A percentile compares a stretch with the other conserved stretches of the same genome.
Conservation (phyloP, 2,888 invertebrate species). For the Rosalia funebris region DNA sequence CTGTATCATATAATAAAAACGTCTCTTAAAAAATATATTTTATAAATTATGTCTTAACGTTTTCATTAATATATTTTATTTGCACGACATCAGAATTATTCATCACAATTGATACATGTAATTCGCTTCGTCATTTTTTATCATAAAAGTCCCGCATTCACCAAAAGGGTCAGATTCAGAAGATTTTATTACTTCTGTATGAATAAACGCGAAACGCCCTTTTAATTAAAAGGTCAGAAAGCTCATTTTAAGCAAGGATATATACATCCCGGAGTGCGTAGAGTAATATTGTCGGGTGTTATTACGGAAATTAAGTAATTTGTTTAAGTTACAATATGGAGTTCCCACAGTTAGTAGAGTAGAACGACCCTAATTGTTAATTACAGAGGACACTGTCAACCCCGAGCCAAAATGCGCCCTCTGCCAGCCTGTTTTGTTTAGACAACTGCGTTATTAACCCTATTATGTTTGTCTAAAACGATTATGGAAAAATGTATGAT, state of each 20-base stretch:
- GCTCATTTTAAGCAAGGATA: neutral
- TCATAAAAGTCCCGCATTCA: too few relatives aligned
- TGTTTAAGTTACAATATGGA: slow-evolving; percentile 38
- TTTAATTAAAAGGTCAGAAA: slow-evolving; percentile 15
- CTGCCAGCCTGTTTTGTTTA: slow-evolving; percentile 14
- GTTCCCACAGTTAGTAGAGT: slow-evolving; percentile 31
- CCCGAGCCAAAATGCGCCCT: slow-evolving; percentile 3
- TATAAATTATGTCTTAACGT: too few relatives aligned
- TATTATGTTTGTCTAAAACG: too few relatives aligned
- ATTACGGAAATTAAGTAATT: slow-evolving; percentile 44
- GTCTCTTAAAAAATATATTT: too few relatives aligned
- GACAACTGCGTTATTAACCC: too few relatives aligned
- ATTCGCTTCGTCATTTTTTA: too few relatives aligned
- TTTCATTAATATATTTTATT: too few relatives aligned
- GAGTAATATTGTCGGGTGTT: slow-evolving; percentile 21
- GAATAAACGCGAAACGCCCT: neutral
- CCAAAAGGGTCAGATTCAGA: neutral
- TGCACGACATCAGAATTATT: too few relatives aligned
- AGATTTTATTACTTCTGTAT: neutral
- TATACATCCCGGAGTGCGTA: slow-evolving; percentile 17
- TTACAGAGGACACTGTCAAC: slow-evolving; percentile 21
- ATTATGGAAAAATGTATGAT: too few relatives aligned
- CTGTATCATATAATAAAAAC: too few relatives aligned
- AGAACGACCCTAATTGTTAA: slow-evolving; percentile 24
- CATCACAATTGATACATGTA: too few relatives aligned